A percentile compares a stretch with the other conserved stretches of the same genome.
Evolutionary conservation across 2,797 vertebrate genomes (phyloP).

Genomic region (Oreonectes daqikongensis): DNA sequence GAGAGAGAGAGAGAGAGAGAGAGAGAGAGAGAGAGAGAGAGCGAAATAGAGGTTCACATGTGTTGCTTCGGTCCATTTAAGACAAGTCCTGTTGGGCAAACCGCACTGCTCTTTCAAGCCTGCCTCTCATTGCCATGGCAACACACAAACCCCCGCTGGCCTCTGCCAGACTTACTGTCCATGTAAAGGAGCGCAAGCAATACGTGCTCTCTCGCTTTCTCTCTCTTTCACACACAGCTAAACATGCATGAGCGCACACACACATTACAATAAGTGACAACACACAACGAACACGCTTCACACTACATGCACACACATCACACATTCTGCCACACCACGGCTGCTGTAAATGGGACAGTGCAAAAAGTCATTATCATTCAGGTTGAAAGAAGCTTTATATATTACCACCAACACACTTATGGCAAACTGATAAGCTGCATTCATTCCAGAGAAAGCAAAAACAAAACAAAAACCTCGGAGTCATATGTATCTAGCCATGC

Average conservation of each 20-base stretch:
- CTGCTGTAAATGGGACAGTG: neutral
- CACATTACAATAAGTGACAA: slow-evolving; percentile 34
- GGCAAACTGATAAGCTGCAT: slow-evolving; percentile 39
- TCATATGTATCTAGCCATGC: slow-evolving; percentile 49
- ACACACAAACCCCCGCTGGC: slow-evolving; percentile 83
- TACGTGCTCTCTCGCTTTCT: slow-evolving; percentile 61
- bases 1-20: too few species aligned
- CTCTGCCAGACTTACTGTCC: slow-evolving; percentile 80
- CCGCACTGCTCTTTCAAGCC: slow-evolving; percentile 81
- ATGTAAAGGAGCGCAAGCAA: slow-evolving; percentile 78
- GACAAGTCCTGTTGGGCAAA: slow-evolving; percentile 80
- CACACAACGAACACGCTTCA: slow-evolving; percentile 30
- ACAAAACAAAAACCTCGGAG: slow-evolving; percentile 43
- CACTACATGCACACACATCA: neutral
- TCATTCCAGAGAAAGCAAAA: slow-evolving; percentile 43
- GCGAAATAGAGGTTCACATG: slow-evolving; percentile 64
- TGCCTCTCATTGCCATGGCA: slow-evolving; percentile 82
- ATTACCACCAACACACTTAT: slow-evolving; percentile 23
- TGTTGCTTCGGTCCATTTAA: slow-evolving; percentile 74
- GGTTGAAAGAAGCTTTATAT: slow-evolving; percentile 28
- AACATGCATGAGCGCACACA: slow-evolving; percentile 38
- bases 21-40: slow-evolving; percentile 19
- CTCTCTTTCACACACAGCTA: slow-evolving; percentile 19
- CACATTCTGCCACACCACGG: slow-evolving; percentile 6
- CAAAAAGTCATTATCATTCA: slow-evolving; percentile 22